These are phyloP conservation scores for Drosophila merina DNA, from an alignment of 2,888 invertebrate species.

Conservation along the genomic window DNA sequence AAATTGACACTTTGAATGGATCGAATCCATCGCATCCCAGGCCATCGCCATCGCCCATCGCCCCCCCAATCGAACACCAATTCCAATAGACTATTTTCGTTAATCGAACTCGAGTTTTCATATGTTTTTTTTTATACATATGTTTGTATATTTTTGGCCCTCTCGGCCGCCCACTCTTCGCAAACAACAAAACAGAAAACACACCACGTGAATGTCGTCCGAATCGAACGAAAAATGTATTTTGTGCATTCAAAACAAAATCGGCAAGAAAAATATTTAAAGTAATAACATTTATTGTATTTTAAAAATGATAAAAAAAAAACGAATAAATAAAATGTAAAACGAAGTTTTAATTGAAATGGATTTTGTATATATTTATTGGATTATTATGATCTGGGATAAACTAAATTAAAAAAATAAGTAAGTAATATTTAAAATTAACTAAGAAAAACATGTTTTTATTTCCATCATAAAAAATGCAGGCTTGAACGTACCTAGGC, in stretches of 20 bases:
- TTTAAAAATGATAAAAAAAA: conserved; percentile 39
- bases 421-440: too few relatives aligned
- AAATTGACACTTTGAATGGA: conserved; percentile 68
- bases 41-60: conserved; percentile 26
- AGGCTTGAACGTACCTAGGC: too few relatives aligned
- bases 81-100: conserved; percentile 65
- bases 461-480: too few relatives aligned
- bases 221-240: conserved; percentile 64
- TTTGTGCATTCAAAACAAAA: conserved; percentile 48
- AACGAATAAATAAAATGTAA: conserved; percentile 42
- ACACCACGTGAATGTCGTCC: conserved; percentile 56
- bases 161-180: conserved; percentile 51
- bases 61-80: conserved; percentile 25
- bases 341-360: conserved; percentile 15
- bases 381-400: background rate
- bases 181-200: conserved; percentile 2
- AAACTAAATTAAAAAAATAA: background rate
- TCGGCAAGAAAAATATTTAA: conserved; percentile 54
- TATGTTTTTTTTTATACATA: conserved; percentile 55
- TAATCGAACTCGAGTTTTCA: conserved; percentile 54
- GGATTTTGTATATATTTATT: background rate
- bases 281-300: conserved; percentile 35
- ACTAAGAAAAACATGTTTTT: too few relatives aligned
- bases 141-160: conserved; percentile 53
- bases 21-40: conserved; percentile 1